Evolutionary conservation across 2,888 invertebrate species (phyloP).

Genomic region (Epinotia bilunana): DNA sequence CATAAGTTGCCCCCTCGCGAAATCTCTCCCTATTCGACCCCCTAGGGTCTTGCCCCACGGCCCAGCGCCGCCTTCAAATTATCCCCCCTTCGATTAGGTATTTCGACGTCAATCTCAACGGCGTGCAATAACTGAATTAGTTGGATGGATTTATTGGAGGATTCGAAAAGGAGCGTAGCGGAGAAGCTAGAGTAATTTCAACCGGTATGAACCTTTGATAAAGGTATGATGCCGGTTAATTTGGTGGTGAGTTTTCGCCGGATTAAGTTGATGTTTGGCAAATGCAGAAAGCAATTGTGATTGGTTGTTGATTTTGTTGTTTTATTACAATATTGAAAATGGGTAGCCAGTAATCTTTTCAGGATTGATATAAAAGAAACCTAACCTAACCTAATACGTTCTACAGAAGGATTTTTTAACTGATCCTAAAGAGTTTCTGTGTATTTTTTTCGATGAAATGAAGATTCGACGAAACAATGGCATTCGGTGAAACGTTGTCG

Average conservation of each 20-base stretch:
- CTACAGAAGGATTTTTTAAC: too few relatives aligned
- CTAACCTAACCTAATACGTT: too few relatives aligned
- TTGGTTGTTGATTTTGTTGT: too few relatives aligned
- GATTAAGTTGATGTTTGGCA: too few relatives aligned
- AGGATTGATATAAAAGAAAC: too few relatives aligned
- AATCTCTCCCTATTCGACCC: constrained; percentile 19
- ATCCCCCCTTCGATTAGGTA: constrained; percentile 43
- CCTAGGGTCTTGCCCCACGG: constrained; percentile 30
- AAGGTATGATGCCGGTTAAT: neutral
- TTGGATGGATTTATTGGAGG: constrained; percentile 40
- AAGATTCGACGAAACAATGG: too few relatives aligned
- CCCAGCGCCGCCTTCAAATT: constrained; percentile 37
- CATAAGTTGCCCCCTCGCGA: constrained; percentile 38
- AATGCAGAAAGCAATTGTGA: neutral
- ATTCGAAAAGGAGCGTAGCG: constrained; percentile 3
- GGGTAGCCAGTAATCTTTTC: too few relatives aligned
- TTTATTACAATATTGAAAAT: too few relatives aligned
- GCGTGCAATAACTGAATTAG: constrained; percentile 43
- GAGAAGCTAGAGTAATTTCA: neutral
- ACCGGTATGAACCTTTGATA: neutral
- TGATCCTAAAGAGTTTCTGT: too few relatives aligned
- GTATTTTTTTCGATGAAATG: too few relatives aligned
- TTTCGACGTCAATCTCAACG: constrained; percentile 40
- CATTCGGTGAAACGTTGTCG: too few relatives aligned
- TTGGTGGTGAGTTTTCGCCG: neutral